Conservation (phyloP, 1,140 invertebrate genomes). For the Popillia japonica region DNA sequence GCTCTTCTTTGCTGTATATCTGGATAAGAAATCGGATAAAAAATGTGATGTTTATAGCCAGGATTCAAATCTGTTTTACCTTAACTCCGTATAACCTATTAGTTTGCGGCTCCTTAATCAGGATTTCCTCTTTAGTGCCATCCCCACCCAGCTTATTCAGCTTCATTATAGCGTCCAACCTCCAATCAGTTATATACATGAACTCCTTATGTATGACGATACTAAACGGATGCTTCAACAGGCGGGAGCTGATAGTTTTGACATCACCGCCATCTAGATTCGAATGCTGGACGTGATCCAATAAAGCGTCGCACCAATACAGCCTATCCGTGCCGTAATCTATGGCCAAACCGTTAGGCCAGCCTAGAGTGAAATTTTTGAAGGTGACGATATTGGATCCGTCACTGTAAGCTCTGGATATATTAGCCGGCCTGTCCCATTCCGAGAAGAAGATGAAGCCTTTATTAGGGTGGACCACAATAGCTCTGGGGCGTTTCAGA, state of each 20-base stretch:
- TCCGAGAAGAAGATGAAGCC: slow-evolving; percentile 96
- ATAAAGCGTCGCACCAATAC: slow-evolving; percentile 94
- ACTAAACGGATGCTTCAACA: slow-evolving; percentile 96
- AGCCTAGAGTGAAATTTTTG: slow-evolving; percentile 90
- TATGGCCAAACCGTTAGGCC: slow-evolving; percentile 95
- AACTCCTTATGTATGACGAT: slow-evolving; percentile 93
- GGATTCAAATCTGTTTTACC: no score
- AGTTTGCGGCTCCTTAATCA: slow-evolving; percentile 88
- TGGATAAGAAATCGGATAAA: slow-evolving; percentile 37
- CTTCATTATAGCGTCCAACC: slow-evolving; percentile 89
- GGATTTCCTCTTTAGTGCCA: slow-evolving; percentile 81
- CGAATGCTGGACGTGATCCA: slow-evolving; percentile 96
- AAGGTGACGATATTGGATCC: slow-evolving; percentile 88
- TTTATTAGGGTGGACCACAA: slow-evolving; percentile 95
- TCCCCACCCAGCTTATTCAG: slow-evolving; percentile 60
- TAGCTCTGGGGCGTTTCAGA: slow-evolving; percentile 89
- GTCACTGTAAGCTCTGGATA: slow-evolving; percentile 89
- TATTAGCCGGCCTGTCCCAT: slow-evolving; percentile 96
- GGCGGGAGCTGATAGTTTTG: slow-evolving; percentile 84
- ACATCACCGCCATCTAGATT: slow-evolving; percentile 94
- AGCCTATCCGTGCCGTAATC: slow-evolving; percentile 87
- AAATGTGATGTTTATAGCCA: no score
- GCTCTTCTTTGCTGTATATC: slow-evolving; percentile 81
- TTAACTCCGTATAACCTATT: slow-evolving; percentile 82
- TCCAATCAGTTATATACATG: slow-evolving; percentile 83